Evolutionary conservation across 2,113 vertebrate species (phyloP), one percentile per base, ranked within the genome.

Genomic region (Alouatta palliata): DNA sequence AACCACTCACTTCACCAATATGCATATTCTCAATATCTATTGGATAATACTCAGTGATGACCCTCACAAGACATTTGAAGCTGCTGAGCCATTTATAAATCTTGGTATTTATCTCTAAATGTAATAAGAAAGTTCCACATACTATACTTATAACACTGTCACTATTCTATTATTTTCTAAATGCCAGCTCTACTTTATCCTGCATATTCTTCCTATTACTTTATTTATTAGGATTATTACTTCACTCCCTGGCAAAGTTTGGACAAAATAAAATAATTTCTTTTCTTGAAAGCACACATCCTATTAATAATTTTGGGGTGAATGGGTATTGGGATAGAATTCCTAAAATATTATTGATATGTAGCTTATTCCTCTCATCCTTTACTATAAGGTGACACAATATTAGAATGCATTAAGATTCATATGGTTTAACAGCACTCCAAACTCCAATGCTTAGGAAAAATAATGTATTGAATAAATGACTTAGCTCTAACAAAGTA

Each of bases 401-500:
- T 21, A 32, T 61, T 68, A 58, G 20, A 61, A 70, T 54, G 75
- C 40, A 54, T 61, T 70, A 73, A 75, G 49, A 73, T 88, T 87
- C 86, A 56, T 4, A 43, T 88, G 56, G 21, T 17, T 47, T 83
- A 75, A 87, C 20, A 91, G 70, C 37, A 47, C 10, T 86, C 27
- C 58, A 58, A 82, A 93, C 89, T 80, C 52, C 52, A 93, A 79
- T 52, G 49, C 1, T 61, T 54, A 45, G 64, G 4, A 94, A 87
- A 90, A 81, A 25, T 70, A 61, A 80, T 90, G 11, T 32, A 47
- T 30, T 91, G 37, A 96, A 45, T 85, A 94, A 86, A 86, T n/a
- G 52, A 93, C 19, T 70, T 88, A 77, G 21, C 16, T 66, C 35
- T 76, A 80, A 76, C 2, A 75, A 54, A 84, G 40, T 52, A 43